A percentile compares a stretch with the other conserved stretches of the same genome.
Conservation (phyloP, 35 echinoderm and acorn worm species). For the Amphiura filiformis region DNA sequence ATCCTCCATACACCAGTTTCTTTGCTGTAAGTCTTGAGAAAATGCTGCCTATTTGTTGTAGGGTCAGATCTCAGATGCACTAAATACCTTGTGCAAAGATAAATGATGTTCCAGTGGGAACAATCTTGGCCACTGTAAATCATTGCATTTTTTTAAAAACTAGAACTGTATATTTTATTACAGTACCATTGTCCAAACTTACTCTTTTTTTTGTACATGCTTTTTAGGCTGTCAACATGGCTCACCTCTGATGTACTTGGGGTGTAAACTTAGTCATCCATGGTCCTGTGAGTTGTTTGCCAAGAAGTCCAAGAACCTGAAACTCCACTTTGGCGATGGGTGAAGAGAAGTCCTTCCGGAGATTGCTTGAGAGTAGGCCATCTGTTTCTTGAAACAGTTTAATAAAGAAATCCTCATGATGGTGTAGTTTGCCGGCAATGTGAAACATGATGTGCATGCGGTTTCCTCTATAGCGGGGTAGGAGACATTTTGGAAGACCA, state of each 20-base stretch:
- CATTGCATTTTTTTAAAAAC: no score
- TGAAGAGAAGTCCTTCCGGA: neutral
- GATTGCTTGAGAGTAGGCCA: neutral
- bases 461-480: conserved; percentile 20
- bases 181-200: no score
- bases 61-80: no score
- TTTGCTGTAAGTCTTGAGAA: no score
- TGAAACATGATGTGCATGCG: neutral
- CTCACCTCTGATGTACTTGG: conserved; percentile 5
- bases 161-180: no score
- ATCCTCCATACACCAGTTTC: no score
- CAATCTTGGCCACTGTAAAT: no score
- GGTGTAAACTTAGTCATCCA: conserved; percentile 38
- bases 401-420: neutral
- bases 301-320: conserved; percentile 23
- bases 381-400: neutral
- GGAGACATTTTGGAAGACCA: neutral
- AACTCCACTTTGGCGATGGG: conserved; percentile 13
- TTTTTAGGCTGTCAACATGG: conserved; percentile 35
- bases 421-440: neutral
- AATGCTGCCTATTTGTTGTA: no score
- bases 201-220: neutral
- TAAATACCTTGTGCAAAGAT: no score
- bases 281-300: conserved; percentile 18
- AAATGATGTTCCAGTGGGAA: no score